These are phyloP conservation scores for Drosophila saltans DNA, from an alignment of 1,140 invertebrate genomes.

Conservation along the genomic window DNA sequence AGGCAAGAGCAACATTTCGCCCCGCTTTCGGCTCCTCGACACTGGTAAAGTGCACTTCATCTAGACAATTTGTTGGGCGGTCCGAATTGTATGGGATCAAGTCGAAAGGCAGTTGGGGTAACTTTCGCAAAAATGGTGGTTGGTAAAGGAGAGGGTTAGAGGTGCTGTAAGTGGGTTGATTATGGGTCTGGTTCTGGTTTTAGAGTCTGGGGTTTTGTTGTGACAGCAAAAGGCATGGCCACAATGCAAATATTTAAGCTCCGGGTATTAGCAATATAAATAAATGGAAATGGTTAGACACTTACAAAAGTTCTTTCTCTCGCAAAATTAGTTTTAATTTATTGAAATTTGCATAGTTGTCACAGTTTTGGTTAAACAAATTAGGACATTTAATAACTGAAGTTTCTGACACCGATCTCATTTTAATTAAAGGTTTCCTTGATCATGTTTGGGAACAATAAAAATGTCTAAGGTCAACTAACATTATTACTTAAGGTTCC, in stretches of 20 bases:
- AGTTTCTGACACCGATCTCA: not conserved
- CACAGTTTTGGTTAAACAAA: not conserved
- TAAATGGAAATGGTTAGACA: constrained; percentile 8
- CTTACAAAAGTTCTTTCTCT: constrained; percentile 1
- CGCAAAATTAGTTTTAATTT: constrained; percentile 9
- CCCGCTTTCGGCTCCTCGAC: constrained; percentile 12
- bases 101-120: constrained; percentile 7
- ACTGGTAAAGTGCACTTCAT: constrained; percentile 68
- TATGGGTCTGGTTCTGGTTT: constrained; percentile 20
- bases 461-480: too few relatives aligned
- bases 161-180: constrained; percentile 42
- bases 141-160: not conserved
- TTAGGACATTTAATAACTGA: not conserved
- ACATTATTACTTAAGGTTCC: too few relatives aligned
- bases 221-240: constrained; percentile 10
- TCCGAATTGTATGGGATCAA: not conserved
- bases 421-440: too few relatives aligned
- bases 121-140: constrained; percentile 7
- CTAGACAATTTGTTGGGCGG: constrained; percentile 64
- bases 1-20: constrained; percentile 43
- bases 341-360: not conserved
- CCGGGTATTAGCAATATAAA: constrained; percentile 2
- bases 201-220: constrained; percentile 4
- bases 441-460: too few relatives aligned
- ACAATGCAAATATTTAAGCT: constrained; percentile 14